phyloP scores from a whole-genome alignment of 64 coral and sea anemone genomes.

The Porites australiensis region DNA sequence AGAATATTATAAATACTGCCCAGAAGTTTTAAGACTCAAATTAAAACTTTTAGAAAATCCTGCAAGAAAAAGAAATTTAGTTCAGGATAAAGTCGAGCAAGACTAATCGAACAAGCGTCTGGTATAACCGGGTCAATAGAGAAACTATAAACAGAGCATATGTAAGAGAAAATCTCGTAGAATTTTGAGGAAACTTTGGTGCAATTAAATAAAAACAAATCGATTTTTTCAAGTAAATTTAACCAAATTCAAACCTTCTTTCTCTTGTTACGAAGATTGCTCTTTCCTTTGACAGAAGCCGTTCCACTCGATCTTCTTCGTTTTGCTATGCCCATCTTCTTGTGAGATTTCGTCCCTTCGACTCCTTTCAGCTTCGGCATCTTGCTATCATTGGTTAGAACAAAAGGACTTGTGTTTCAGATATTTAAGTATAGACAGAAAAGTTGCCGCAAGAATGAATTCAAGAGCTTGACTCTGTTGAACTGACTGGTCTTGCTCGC shows the following conservation, averaged over 20 bases:
- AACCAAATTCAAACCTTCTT: conserved; percentile 19
- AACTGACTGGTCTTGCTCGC: not conserved
- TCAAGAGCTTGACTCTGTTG: too few species aligned
- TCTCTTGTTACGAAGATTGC: conserved; percentile 22
- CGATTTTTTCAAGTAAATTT: not conserved
- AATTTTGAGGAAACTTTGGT: not conserved
- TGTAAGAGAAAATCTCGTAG: not conserved
- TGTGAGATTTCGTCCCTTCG: conserved; percentile 54
- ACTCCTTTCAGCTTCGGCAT: conserved; percentile 52
- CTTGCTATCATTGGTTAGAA: not conserved
- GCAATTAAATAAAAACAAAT: not conserved
- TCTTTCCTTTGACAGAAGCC: conserved; percentile 34
- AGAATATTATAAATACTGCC: not conserved
- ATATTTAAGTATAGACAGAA: not conserved
- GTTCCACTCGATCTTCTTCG: conserved; percentile 4
- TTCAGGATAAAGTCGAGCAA: not conserved
- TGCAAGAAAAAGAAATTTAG: not conserved
- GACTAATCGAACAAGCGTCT: not conserved
- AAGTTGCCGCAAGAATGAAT: not conserved
- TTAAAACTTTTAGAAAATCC: not conserved
- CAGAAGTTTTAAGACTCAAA: not conserved
- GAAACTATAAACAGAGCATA: not conserved
- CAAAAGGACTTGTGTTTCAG: not conserved
- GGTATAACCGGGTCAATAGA: not conserved
- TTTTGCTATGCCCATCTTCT: conserved; percentile 1